Base-by-base conservation (phyloP, 2,888 invertebrate genomes). In the Cheilosia variabilis region DNA sequence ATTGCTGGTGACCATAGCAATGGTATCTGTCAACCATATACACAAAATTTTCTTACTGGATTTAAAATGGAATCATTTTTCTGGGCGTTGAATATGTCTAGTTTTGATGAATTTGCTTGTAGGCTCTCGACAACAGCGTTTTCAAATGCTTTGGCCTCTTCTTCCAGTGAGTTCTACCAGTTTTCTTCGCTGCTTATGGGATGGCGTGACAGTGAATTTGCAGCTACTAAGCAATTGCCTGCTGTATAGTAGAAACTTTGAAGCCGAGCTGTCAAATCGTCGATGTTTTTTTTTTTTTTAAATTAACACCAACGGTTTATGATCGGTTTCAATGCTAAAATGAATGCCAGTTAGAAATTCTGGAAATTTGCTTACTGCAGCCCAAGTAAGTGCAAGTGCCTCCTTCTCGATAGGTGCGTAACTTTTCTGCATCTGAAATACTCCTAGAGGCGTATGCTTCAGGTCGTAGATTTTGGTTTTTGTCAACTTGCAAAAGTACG, bases 401-500 rank as follows among this genome's bases (percentile, higher is more conserved):
- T 88, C 88, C 52, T 88, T 88, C 68, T 88, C 88, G 9, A 88
- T 87, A 45, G 87, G 88, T 5, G 87, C 87, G 37, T 78, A 78
- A 45, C 58, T 80, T 77, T 43, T 87, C 87, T 19, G 41, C 55
- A n/a, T 87, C 78, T 1, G 87, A 79, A 9, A 88, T 31, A 10
- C 86, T 81, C 57, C 87, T 77, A 15, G 87, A 78, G 31, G 69
- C 77, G 41, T 73, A 81, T 41, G 69, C 73, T 10, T 81, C 69
- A 43, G 73, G 69, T 27, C 27, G 27, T 27, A 27, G 57, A 31
- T 52, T 57, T 27, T 47, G 43, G 17, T 71, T 27, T 50, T 69
- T 71, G 41, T 79, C 75, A 9, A 53, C 53, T 31, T 80, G 76
- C 17, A 63, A 57, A 1, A 80, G 34, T 2, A 68, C 68, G 7